These are phyloP conservation scores for Heliconius himera DNA, from an alignment of 1,140 invertebrate genomes.

Conservation along the genomic window DNA sequence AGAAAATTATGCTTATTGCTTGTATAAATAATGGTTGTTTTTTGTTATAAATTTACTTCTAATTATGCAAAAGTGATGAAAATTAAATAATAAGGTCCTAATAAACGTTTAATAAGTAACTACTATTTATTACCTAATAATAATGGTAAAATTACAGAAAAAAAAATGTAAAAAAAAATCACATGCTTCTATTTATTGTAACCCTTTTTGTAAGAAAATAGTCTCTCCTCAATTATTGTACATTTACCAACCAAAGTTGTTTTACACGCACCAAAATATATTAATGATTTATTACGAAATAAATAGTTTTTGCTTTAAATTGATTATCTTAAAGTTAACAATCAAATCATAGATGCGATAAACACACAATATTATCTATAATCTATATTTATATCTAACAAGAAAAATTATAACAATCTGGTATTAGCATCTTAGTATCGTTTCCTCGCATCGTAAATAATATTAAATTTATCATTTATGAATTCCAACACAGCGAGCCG, in stretches of 20 bases:
- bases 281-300: not conserved
- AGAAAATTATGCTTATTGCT: not conserved
- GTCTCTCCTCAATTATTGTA: too few relatives aligned
- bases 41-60: not conserved
- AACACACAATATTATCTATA: not conserved
- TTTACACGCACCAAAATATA: too few relatives aligned
- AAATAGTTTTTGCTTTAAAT: not conserved
- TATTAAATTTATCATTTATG: conserved; percentile 80
- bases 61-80: not conserved
- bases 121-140: too few relatives aligned
- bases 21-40: not conserved
- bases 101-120: not conserved
- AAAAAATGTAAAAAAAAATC: too few relatives aligned
- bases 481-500: conserved; percentile 67
- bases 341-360: conserved; percentile 17
- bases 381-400: conserved; percentile 18
- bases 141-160: too few relatives aligned
- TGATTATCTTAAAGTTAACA: conserved; percentile 17
- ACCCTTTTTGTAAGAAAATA: too few relatives aligned
- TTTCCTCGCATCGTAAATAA: conserved; percentile 66
- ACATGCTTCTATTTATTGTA: too few relatives aligned
- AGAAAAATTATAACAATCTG: conserved; percentile 29
- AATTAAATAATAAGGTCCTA: not conserved
- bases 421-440: conserved; percentile 60
- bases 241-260: not conserved